Percentiles rank a stretch among this genome's conserved stretches.
These are phyloP conservation scores for Ptychadena robeensis DNA, from an alignment of 2,797 vertebrate genomes.

Conservation along the genomic window DNA sequence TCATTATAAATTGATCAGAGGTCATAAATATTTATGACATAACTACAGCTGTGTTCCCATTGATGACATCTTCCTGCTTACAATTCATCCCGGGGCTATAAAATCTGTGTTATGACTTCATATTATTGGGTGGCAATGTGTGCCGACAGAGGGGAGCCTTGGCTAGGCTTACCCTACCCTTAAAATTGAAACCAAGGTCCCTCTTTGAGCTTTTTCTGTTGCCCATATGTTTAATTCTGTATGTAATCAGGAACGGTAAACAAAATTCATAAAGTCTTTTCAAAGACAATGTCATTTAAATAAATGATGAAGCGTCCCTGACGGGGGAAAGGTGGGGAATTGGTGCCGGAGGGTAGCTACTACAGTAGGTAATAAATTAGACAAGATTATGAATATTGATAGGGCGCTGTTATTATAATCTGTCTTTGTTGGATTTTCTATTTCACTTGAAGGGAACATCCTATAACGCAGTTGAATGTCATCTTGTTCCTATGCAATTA, in stretches of 20 bases:
- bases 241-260: constrained; percentile 37
- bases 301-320: constrained; percentile 57
- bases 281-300: constrained; percentile 62
- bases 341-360: constrained; percentile 30
- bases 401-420: constrained; percentile 15
- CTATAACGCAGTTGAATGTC: background rate
- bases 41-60: background rate
- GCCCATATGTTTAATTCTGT: constrained; percentile 19
- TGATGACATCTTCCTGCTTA: constrained; percentile 7
- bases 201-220: background rate
- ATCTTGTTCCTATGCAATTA: background rate
- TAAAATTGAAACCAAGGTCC: background rate
- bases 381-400: constrained; percentile 58
- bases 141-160: background rate
- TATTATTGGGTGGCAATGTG: constrained; percentile 9
- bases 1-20: constrained; percentile 9
- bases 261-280: constrained; percentile 52
- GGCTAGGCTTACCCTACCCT: background rate
- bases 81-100: background rate
- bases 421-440: constrained; percentile 55
- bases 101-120: constrained; percentile 24
- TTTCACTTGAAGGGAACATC: constrained; percentile 7
- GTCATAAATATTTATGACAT: constrained; percentile 34
- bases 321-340: constrained; percentile 57
- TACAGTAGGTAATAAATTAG: constrained; percentile 27